Base-by-base conservation (phyloP, 53 echinoderm and acorn worm species). In the Hippasteria phrygiana region DNA sequence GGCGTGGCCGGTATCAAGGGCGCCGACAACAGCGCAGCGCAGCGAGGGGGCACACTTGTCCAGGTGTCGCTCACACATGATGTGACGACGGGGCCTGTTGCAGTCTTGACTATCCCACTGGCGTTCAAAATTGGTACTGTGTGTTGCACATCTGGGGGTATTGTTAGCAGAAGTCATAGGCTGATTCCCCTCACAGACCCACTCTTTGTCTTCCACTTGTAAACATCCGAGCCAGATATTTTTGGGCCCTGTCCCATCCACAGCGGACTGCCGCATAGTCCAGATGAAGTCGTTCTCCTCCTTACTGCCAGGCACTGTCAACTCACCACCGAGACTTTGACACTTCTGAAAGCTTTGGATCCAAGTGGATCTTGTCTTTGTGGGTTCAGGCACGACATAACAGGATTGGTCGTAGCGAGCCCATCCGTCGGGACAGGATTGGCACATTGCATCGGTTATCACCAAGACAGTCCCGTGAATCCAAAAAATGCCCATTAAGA, bases 261-360 rank as follows among this genome's bases (percentile, higher is more conserved):
- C 36, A 20, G 5, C 24, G 13, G 42, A 20, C 37, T 41, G 69
- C 3, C 72, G 72, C 24, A 72, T 24, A 5, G 0, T 20, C 40
- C 50, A 47, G 47, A 83, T 43, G 54, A 83, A 83, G 22, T 43
- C 48, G 46, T 83, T 83, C 45, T 83, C 83, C 47, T 69, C 69
- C 47, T 66, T 29, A 70, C 83, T 83, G 46, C 69, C 69, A 10
- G 69, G 43, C 45, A 83, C 67, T 28, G 45, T 47, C 83, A 67
- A 42, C 72, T 39, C 72, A 42, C 72, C 10, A 42, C 72, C 72
- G 7, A 72, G 72, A 0, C 42, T 41, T 12, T 20, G 41, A 22
- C 72, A 72, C 24, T n/a, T 24, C 22, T 22, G 4, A 1, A 41
- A 3, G 41, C 72, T 72, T 6, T 72, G 3, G 1, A 8, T 5